These are phyloP conservation scores for Clarias batrachus DNA, from an alignment of 2,113 vertebrate genomes.

Conservation along the genomic window DNA sequence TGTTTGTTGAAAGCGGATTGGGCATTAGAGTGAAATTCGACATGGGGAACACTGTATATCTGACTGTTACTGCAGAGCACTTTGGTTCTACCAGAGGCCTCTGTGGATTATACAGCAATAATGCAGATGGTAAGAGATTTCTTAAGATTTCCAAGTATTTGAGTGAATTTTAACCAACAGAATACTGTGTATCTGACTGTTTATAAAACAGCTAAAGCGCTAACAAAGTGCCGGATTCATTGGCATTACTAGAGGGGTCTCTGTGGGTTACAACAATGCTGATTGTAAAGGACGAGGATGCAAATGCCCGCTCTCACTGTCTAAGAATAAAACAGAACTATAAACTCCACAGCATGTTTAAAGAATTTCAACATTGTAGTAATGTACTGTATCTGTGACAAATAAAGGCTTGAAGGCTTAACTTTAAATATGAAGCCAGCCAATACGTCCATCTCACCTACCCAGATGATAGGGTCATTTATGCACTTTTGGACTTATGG, in stretches of 20 bases:
- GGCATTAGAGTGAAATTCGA: constrained; percentile 80
- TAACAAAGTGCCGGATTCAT: neutral
- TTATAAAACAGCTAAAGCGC: too few species aligned
- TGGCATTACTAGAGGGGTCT: neutral
- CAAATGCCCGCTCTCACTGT: neutral
- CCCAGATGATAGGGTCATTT: too few species aligned
- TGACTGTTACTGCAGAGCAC: constrained; percentile 76
- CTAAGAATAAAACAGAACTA: neutral
- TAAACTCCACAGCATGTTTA: neutral
- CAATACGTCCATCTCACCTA: neutral
- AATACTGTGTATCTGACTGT: neutral
- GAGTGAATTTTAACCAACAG: neutral
- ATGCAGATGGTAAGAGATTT: constrained; percentile 68
- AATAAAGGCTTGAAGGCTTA: too few species aligned
- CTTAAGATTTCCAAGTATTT: neutral
- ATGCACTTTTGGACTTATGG: neutral
- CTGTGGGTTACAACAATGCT: neutral
- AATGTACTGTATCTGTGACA: too few species aligned
- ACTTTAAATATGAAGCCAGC: neutral
- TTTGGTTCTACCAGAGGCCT: constrained; percentile 77
- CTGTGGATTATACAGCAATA: constrained; percentile 84
- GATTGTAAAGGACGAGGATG: neutral
- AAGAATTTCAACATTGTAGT: too few species aligned
- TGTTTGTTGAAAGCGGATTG: constrained; percentile 83
- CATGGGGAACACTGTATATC: constrained; percentile 67